A percentile compares a stretch with the other conserved stretches of the same genome.
phyloP scores from a whole-genome alignment of 2,888 invertebrate genomes.

The Dasysyrphus albostriatus region DNA sequence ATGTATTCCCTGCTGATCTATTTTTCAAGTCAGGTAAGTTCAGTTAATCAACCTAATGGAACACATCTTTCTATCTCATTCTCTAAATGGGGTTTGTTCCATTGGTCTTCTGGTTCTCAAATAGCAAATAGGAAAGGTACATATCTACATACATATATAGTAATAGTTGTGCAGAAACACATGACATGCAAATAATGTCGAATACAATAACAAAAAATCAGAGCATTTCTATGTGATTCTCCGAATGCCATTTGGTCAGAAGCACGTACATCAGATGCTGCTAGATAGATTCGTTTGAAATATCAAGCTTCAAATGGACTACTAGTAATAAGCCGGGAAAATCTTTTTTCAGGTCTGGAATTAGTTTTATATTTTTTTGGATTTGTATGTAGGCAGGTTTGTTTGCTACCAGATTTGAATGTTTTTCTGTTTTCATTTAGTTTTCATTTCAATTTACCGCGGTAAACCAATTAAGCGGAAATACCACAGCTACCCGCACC shows the following conservation, averaged over 20 bases:
- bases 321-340: constrained; percentile 34
- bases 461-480: constrained; percentile 25
- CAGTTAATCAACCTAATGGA: constrained; percentile 75
- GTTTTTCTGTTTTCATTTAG: not conserved
- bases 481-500: constrained; percentile 8
- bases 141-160: not conserved
- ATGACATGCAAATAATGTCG: constrained; percentile 57
- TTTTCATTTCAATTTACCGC: constrained; percentile 22
- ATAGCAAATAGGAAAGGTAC: not conserved
- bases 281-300: constrained; percentile 8
- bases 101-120: constrained; percentile 17
- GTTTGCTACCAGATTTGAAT: not conserved
- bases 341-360: constrained; percentile 22
- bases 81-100: constrained; percentile 7
- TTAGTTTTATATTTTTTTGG: not conserved
- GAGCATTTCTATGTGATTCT: constrained; percentile 49
- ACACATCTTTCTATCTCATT: constrained; percentile 51
- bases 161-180: constrained; percentile 8
- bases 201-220: constrained; percentile 42
- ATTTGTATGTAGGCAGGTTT: too few species aligned
- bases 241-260: constrained; percentile 18
- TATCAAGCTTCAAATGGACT: constrained; percentile 5
- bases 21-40: constrained; percentile 67
- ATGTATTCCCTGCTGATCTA: constrained; percentile 49
- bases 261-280: constrained; percentile 6